phyloP scores from a whole-genome alignment of 1,140 invertebrate species.

The Lepidostoma basale region DNA sequence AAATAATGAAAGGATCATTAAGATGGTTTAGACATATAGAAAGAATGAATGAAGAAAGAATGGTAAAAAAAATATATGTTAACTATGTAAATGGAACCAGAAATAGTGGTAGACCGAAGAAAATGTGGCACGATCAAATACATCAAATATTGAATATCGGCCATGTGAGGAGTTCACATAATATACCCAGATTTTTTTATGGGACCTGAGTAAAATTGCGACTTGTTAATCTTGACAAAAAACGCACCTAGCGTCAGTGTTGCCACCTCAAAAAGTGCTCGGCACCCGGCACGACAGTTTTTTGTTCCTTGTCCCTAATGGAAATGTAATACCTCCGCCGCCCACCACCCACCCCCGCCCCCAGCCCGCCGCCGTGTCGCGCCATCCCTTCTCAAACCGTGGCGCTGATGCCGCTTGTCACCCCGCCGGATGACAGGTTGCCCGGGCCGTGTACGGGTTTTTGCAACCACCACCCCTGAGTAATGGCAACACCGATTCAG shows the following conservation, averaged over 20 bases:
- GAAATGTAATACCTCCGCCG: slow-evolving; percentile 44
- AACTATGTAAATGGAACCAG: too few species aligned
- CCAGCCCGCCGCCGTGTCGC: slow-evolving; percentile 19
- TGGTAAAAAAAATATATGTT: too few species aligned
- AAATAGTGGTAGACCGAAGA: too few species aligned
- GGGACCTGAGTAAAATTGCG: too few species aligned
- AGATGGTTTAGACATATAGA: too few species aligned
- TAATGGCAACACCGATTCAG: slow-evolving; percentile 30
- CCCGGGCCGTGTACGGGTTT: slow-evolving; percentile 41
- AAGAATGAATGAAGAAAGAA: too few species aligned
- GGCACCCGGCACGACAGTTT: slow-evolving; percentile 35
- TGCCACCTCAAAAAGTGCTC: background rate
- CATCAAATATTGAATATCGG: too few species aligned
- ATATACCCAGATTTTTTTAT: too few species aligned
- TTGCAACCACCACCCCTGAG: slow-evolving; percentile 25
- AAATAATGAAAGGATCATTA: too few species aligned
- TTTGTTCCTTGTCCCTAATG: slow-evolving; percentile 40
- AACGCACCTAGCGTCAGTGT: background rate
- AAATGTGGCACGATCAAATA: too few species aligned
- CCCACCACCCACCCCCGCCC: slow-evolving; percentile 37
- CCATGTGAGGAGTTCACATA: too few species aligned
- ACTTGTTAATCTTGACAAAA: too few species aligned
- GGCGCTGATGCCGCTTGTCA: slow-evolving; percentile 22
- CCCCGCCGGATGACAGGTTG: slow-evolving; percentile 43
- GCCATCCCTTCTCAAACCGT: slow-evolving; percentile 38